These are phyloP conservation scores for Hippopotamyrus pictus DNA, from an alignment of 2,797 vertebrate species.

Conservation along the genomic window DNA sequence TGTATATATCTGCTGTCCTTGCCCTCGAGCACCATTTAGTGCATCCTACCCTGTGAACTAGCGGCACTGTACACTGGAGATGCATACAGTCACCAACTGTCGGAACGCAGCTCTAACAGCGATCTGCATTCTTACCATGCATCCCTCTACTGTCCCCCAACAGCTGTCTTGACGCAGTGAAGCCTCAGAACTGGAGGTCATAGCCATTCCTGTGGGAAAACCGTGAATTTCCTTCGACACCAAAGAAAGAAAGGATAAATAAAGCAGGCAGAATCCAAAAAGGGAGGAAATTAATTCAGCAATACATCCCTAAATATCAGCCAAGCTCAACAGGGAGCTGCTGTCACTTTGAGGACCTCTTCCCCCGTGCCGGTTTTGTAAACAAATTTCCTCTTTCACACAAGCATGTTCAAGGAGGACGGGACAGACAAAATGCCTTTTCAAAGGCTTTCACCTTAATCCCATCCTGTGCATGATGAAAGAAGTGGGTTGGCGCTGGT, in stretches of 20 bases:
- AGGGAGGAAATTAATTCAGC: constrained; percentile 23
- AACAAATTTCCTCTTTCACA: constrained; percentile 25
- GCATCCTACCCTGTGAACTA: background rate
- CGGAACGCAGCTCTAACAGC: background rate
- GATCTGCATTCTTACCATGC: constrained; percentile 20
- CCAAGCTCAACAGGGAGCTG: background rate
- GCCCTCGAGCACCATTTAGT: background rate
- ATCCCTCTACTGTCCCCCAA: constrained; percentile 23
- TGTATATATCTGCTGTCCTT: background rate
- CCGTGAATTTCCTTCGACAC: constrained; percentile 17
- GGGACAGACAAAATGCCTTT: constrained; percentile 13
- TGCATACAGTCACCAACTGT: background rate
- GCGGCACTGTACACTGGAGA: background rate
- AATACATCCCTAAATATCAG: constrained; percentile 14
- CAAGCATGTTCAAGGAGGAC: constrained; percentile 24
- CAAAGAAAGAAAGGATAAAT: constrained; percentile 11
- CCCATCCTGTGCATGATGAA: constrained; percentile 4
- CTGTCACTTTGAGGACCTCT: background rate
- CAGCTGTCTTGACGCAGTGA: constrained; percentile 33
- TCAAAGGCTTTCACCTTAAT: constrained; percentile 27
- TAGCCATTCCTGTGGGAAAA: constrained; percentile 27
- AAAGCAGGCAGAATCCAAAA: background rate
- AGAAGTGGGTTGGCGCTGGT: background rate
- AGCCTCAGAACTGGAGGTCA: constrained; percentile 35
- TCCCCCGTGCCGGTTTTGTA: background rate